Percentiles rank a stretch among this genome's conserved stretches.
Evolutionary conservation across 1,140 invertebrate genomes (phyloP).

Genomic region (Trichoplusia ni): DNA sequence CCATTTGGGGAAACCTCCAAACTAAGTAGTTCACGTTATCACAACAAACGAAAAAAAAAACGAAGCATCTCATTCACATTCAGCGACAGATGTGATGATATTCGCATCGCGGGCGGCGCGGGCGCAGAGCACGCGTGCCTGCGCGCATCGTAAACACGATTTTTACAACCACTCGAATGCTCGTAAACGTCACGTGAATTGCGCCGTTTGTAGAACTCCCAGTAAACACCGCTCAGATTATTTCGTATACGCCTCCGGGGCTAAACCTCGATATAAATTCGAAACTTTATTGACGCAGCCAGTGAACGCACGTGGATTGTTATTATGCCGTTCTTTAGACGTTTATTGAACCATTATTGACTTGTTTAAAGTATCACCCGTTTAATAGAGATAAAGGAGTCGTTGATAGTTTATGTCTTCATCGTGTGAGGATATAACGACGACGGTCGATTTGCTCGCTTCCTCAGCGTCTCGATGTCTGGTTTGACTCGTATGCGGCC

Average conservation of each 20-base stretch:
- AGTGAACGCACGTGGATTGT: conserved; percentile 70
- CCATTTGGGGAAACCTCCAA: conserved; percentile 25
- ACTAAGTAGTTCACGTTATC: conserved; percentile 36
- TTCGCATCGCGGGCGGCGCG: conserved; percentile 54
- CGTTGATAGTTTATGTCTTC: conserved; percentile 75
- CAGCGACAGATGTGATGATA: conserved; percentile 57
- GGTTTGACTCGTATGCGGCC: conserved; percentile 47
- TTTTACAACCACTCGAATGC: conserved; percentile 78
- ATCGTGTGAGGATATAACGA: conserved; percentile 61
- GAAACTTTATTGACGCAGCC: conserved; percentile 69
- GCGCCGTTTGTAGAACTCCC: conserved; percentile 77
- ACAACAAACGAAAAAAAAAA: conserved; percentile 35
- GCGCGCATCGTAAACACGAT: conserved; percentile 74
- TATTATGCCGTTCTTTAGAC: conserved; percentile 78
- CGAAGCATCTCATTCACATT: conserved; percentile 53
- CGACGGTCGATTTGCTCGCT: conserved; percentile 40
- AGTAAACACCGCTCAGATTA: conserved; percentile 77
- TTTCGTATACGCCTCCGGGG: conserved; percentile 77
- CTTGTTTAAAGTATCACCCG: conserved; percentile 78
- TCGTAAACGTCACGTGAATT: conserved; percentile 80
- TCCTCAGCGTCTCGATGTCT: conserved; percentile 60
- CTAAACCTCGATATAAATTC: conserved; percentile 78
- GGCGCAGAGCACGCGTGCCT: conserved; percentile 55
- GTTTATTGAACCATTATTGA: conserved; percentile 80
- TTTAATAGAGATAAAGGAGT: conserved; percentile 79